Conservation (phyloP, 1,140 invertebrate species). For the Trichonephila clavata region DNA sequence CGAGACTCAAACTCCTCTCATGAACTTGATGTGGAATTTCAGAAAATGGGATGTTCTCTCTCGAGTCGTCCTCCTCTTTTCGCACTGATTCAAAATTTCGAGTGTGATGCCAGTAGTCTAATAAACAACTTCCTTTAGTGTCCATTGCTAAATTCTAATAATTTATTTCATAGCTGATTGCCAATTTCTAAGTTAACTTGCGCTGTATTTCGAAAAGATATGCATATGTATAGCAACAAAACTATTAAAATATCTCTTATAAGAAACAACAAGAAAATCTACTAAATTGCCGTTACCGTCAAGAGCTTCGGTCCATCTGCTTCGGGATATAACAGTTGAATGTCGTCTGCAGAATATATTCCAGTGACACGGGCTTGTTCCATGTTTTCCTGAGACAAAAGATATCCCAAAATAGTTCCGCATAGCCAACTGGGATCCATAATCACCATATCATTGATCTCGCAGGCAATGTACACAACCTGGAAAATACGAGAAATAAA, state of each 20-base stretch:
- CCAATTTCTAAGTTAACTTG: too few relatives aligned
- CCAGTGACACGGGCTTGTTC: slow-evolving; percentile 86
- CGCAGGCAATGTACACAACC: slow-evolving; percentile 83
- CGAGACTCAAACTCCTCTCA: too few relatives aligned
- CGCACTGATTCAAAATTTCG: too few relatives aligned
- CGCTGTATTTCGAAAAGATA: too few relatives aligned
- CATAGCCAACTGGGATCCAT: slow-evolving; percentile 89
- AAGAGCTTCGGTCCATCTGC: slow-evolving; percentile 88
- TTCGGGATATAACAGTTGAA: slow-evolving; percentile 88
- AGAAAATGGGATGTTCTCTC: too few relatives aligned
- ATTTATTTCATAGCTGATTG: too few relatives aligned
- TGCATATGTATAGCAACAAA: too few relatives aligned
- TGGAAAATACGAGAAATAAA: slow-evolving; percentile 71
- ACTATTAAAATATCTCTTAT: neutral
- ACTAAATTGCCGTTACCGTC: slow-evolving; percentile 79
- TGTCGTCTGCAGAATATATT: slow-evolving; percentile 89
- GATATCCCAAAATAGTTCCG: slow-evolving; percentile 86
- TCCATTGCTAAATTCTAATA: too few relatives aligned
- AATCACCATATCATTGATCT: slow-evolving; percentile 86
- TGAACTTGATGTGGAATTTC: too few relatives aligned
- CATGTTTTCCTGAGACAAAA: slow-evolving; percentile 86
- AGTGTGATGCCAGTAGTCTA: too few relatives aligned
- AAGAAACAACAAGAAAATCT: neutral
- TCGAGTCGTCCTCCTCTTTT: too few relatives aligned
- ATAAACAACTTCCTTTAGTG: too few relatives aligned